phyloP scores from a whole-genome alignment of 1,140 invertebrate genomes.

The Ruditapes philippinarum region DNA sequence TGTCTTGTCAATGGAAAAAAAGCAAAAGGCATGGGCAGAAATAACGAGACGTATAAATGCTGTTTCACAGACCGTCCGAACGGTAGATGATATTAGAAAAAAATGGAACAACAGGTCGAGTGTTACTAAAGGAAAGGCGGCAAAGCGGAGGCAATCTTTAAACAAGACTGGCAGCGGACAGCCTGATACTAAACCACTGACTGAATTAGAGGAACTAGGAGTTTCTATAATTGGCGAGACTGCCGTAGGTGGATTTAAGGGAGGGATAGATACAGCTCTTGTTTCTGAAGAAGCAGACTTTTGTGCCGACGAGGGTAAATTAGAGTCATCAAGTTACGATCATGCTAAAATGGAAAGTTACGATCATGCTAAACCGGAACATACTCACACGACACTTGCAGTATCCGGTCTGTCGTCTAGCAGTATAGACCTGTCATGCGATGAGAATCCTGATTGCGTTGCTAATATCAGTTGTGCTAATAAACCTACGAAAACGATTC shows the following conservation, averaged over 20 bases:
- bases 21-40: too few relatives aligned
- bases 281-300: constrained; percentile 23
- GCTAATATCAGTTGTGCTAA: background rate
- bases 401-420: constrained; percentile 26
- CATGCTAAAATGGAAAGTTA: background rate
- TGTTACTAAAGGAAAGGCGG: constrained; percentile 24
- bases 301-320: constrained; percentile 5
- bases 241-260: constrained; percentile 22
- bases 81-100: constrained; percentile 15
- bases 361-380: too few relatives aligned
- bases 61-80: constrained; percentile 21
- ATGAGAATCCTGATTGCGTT: background rate
- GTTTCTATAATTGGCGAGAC: constrained; percentile 1
- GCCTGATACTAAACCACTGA: constrained; percentile 22
- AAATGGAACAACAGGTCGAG: constrained; percentile 15
- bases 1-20: too few relatives aligned
- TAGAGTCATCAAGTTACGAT: background rate
- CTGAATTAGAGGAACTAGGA: constrained; percentile 17
- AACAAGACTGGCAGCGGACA: too few relatives aligned
- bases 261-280: constrained; percentile 21
- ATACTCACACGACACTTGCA: background rate
- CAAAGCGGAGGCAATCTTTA: constrained; percentile 19
- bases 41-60: constrained; percentile 23
- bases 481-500: constrained; percentile 25
- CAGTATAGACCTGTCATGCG: constrained; percentile 8